Evolutionary conservation across 2,113 vertebrate species (phyloP).

Genomic region (Camelus bactrianus): DNA sequence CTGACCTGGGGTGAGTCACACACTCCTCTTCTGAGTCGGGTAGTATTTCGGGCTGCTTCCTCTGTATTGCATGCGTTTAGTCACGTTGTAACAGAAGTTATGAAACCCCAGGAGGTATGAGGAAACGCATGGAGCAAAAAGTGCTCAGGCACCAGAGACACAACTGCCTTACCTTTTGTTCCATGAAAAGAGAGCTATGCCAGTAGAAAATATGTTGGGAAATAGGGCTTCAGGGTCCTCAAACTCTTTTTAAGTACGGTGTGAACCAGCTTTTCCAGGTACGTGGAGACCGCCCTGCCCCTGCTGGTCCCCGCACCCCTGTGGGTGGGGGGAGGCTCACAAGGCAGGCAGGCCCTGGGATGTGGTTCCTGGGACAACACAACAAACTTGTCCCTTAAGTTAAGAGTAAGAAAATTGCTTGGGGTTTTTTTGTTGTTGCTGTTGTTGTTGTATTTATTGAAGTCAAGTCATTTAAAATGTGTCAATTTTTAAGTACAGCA

Average conservation of each 20-base stretch:
- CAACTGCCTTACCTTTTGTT: not conserved
- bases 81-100: not conserved
- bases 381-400: no score
- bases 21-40: not conserved
- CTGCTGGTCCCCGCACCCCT: no score
- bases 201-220: not conserved
- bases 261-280: not conserved
- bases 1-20: not conserved
- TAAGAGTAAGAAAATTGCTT: no score
- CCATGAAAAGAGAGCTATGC: no score
- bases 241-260: not conserved
- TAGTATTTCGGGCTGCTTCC: not conserved
- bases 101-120: not conserved
- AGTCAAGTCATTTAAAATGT: no score
- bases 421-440: no score
- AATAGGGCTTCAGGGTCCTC: not conserved
- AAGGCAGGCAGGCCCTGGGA: not conserved
- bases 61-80: not conserved
- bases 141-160: not conserved
- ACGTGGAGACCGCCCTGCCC: not conserved
- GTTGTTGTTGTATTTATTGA: no score
- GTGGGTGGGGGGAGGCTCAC: not conserved
- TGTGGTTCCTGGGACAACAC: not conserved
- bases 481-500: no score
- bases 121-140: not conserved